Conservation (phyloP, 2,113 vertebrate genomes). For the Pseudolaguvia tuberculata region DNA sequence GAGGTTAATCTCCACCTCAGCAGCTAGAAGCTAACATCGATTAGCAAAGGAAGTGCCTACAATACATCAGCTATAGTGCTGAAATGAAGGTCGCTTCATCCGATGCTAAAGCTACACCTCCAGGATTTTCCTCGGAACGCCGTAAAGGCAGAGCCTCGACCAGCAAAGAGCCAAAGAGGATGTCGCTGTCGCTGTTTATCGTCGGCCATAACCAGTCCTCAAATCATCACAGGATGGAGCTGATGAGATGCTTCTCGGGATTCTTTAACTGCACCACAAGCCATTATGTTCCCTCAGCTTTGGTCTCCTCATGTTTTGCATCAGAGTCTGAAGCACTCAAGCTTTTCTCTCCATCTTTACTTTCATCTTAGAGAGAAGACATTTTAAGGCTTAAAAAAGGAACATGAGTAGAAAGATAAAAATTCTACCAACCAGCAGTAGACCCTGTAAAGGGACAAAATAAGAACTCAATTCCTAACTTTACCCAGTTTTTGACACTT, state of each 20-base stretch:
- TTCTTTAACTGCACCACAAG: conserved; percentile 14
- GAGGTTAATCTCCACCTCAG: conserved; percentile 7
- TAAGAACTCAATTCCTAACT: no score
- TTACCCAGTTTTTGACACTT: no score
- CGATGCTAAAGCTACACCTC: conserved; percentile 27
- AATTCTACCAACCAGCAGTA: neutral
- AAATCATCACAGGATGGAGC: conserved; percentile 25
- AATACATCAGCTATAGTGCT: conserved; percentile 35
- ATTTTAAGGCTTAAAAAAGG: neutral
- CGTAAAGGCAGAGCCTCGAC: conserved; percentile 4
- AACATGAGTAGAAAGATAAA: neutral
- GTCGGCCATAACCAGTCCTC: conserved; percentile 5
- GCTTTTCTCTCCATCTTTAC: conserved; percentile 43
- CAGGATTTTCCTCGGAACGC: neutral
- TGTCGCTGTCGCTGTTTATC: neutral
- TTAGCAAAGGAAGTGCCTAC: conserved; percentile 25
- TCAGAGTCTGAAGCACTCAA: conserved; percentile 34
- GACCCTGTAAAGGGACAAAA: no score
- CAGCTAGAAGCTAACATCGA: conserved; percentile 27
- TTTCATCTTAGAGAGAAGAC: conserved; percentile 32
- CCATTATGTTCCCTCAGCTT: conserved; percentile 43
- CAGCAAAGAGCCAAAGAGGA: neutral
- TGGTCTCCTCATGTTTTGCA: conserved; percentile 38
- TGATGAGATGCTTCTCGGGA: neutral
- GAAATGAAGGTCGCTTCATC: conserved; percentile 23